Conservation (phyloP, 2,888 invertebrate species). For the Patella ulyssiponensis region DNA sequence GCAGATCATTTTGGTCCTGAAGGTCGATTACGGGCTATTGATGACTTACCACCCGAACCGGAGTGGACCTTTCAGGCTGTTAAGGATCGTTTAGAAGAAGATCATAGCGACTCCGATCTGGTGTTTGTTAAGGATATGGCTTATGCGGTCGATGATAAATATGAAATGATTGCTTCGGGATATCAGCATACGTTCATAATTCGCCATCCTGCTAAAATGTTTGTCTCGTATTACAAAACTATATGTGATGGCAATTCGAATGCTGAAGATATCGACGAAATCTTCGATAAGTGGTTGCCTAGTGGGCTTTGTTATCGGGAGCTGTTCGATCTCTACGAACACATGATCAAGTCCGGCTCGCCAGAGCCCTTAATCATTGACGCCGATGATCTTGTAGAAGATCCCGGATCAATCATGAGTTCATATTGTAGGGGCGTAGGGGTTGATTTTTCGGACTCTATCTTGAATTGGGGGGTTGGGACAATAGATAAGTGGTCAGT, state of each 20-base stretch:
- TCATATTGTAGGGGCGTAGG: background rate
- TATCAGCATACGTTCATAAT: background rate
- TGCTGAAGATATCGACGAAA: background rate
- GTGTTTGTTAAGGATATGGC: constrained; percentile 6
- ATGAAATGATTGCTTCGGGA: background rate
- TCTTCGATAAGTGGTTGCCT: background rate
- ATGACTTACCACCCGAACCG: background rate
- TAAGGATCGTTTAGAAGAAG: background rate
- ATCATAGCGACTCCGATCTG: background rate
- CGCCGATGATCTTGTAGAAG: background rate
- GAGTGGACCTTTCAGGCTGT: background rate
- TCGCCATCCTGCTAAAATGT: background rate
- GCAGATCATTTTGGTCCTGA: background rate
- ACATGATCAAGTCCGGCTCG: background rate
- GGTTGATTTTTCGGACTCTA: background rate
- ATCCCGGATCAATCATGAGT: background rate
- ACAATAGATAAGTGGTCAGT: too few relatives aligned
- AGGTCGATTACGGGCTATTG: background rate
- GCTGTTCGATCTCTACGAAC: background rate
- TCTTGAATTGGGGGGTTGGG: background rate
- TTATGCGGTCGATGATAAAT: background rate
- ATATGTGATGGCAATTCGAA: background rate
- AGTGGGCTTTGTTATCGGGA: background rate
- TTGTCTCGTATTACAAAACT: background rate
- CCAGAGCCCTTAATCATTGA: background rate